Conservation (phyloP, 1,140 invertebrate genomes). For the Hylaeus anthracinus region DNA sequence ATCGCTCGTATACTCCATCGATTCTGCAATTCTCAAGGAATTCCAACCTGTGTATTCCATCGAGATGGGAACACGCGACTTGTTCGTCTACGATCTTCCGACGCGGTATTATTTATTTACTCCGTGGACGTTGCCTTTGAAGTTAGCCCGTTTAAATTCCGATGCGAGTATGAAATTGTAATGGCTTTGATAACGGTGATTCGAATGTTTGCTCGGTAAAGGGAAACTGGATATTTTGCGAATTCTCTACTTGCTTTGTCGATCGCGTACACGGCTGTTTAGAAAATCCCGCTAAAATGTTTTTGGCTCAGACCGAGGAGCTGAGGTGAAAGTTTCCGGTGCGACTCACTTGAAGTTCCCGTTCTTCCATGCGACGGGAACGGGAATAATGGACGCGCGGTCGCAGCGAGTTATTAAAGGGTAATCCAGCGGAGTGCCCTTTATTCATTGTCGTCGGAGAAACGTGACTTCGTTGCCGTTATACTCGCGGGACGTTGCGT, state of each 20-base stretch:
- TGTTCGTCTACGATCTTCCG: not conserved
- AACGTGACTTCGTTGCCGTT: constrained; percentile 50
- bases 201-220: too few species aligned
- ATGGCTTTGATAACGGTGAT: too few species aligned
- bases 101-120: too few species aligned
- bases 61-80: too few species aligned
- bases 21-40: constrained; percentile 3
- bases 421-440: constrained; percentile 33
- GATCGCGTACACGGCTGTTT: constrained; percentile 25
- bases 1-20: constrained; percentile 9
- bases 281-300: constrained; percentile 16
- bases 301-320: not conserved
- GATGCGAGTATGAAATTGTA: too few species aligned
- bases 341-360: not conserved
- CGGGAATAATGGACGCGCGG: constrained; percentile 20
- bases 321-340: constrained; percentile 31
- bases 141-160: too few species aligned
- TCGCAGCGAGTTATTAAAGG: constrained; percentile 38
- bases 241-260: not conserved
- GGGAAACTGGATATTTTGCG: too few species aligned
- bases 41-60: not conserved
- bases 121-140: too few species aligned
- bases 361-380: not conserved
- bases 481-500: constrained; percentile 27
- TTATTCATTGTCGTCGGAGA: constrained; percentile 46